These are phyloP conservation scores for Crocodylus rhombifer DNA, from an alignment of 2,797 vertebrate species.

Conservation along the genomic window DNA sequence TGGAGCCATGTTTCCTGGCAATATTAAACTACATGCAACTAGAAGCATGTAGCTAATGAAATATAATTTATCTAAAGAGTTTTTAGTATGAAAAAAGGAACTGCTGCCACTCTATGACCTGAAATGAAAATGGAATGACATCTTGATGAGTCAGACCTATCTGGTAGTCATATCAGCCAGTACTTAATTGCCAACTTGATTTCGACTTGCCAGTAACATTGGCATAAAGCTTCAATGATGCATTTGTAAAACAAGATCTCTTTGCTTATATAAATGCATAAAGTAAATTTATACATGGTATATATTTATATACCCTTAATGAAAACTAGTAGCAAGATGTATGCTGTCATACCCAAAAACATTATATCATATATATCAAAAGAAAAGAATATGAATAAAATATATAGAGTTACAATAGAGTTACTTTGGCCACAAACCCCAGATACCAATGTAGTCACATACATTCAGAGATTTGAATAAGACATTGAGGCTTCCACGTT, in stretches of 20 bases:
- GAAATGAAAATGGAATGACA: not conserved
- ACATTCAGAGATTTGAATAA: not conserved
- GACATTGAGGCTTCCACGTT: not conserved
- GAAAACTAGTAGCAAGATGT: not conserved
- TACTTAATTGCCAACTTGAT: not conserved
- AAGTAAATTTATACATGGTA: not conserved
- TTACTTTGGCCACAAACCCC: not conserved
- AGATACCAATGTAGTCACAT: not conserved
- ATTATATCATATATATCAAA: not conserved
- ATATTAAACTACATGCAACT: too few species aligned
- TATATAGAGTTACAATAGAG: not conserved
- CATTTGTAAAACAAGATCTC: not conserved
- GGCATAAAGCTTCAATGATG: not conserved
- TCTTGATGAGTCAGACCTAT: not conserved
- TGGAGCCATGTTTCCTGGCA: not conserved
- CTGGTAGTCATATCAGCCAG: not conserved
- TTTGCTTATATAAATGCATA: not conserved
- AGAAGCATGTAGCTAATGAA: accelerated
- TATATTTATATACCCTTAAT: not conserved
- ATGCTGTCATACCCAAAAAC: not conserved
- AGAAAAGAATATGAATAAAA: constrained; percentile 1
- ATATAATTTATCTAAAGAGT: accelerated
- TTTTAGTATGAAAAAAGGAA: not conserved
- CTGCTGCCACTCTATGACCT: not conserved
- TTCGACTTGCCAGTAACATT: not conserved